Conservation (phyloP, 2,797 vertebrate genomes). For the Dicrostonyx torquatus region DNA sequence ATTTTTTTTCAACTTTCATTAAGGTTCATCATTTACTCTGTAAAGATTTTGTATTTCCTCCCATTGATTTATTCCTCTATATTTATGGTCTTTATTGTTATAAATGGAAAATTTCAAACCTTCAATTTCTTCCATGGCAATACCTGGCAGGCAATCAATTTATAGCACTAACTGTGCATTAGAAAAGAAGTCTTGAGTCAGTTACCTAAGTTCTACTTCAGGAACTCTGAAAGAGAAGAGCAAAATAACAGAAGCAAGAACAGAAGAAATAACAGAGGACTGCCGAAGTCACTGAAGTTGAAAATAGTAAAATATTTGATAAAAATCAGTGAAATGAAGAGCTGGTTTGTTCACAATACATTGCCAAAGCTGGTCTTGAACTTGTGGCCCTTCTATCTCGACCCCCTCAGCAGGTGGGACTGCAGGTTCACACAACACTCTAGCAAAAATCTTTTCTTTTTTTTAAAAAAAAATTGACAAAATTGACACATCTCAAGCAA, state of each 20-base stretch:
- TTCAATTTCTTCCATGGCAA: not conserved
- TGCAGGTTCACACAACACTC: not conserved
- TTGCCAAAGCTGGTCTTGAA: not conserved
- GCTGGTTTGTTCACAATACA: not conserved
- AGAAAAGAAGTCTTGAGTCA: constrained; percentile 5
- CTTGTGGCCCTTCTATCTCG: not conserved
- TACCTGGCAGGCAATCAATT: not conserved
- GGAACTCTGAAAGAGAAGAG: not conserved
- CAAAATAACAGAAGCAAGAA: not conserved
- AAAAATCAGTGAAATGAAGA: not conserved
- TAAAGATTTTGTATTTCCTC: constrained; percentile 20
- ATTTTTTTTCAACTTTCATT: not conserved
- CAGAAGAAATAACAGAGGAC: not conserved
- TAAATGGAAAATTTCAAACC: not conserved
- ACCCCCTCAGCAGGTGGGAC: not conserved
- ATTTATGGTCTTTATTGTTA: not conserved
- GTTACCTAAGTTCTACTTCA: constrained; percentile 5
- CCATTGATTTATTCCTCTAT: not conserved
- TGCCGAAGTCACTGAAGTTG: not conserved
- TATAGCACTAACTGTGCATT: not conserved
- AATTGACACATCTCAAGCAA: not conserved
- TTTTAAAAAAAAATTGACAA: not conserved
- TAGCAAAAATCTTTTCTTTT: not conserved
- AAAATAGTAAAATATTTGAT: not conserved
- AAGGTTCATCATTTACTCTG: constrained; percentile 24